Conservation (phyloP, 2,797 vertebrate genomes). For the Scarus forsteni region DNA sequence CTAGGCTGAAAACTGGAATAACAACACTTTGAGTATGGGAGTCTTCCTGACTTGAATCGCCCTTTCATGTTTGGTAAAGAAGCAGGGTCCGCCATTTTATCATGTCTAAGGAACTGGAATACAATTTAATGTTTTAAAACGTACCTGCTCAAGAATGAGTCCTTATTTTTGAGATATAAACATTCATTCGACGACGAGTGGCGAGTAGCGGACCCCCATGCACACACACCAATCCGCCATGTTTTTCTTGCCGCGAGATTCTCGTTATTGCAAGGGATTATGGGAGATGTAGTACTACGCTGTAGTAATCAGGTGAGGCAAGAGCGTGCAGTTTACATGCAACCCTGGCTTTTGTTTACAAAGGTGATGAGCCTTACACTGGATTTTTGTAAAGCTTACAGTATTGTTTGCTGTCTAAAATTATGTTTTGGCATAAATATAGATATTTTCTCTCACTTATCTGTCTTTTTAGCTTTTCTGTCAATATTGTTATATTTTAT, state of each 20-base stretch:
- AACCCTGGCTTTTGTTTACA: neutral
- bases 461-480: too few species aligned
- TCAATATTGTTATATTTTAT: too few species aligned
- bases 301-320: conserved; percentile 6
- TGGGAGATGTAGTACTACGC: conserved; percentile 68
- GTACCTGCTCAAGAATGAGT: conserved; percentile 30
- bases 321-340: neutral
- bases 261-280: conserved; percentile 18
- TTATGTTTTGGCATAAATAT: too few species aligned
- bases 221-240: conserved; percentile 64
- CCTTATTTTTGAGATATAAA: neutral
- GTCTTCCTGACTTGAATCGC: neutral
- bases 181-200: conserved; percentile 3
- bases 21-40: neutral
- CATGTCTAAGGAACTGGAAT: accelerated
- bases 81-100: neutral
- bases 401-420: neutral
- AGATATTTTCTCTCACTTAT: too few species aligned
- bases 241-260: conserved; percentile 46
- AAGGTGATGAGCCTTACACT: neutral
- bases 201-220: conserved; percentile 18
- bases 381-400: neutral
- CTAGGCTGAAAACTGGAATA: conserved; percentile 11
- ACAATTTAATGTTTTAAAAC: neutral
- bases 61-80: accelerated